Evolutionary conservation across 53 echinoderm and acorn worm species (phyloP).

Genomic region (Arbacia lixula): DNA sequence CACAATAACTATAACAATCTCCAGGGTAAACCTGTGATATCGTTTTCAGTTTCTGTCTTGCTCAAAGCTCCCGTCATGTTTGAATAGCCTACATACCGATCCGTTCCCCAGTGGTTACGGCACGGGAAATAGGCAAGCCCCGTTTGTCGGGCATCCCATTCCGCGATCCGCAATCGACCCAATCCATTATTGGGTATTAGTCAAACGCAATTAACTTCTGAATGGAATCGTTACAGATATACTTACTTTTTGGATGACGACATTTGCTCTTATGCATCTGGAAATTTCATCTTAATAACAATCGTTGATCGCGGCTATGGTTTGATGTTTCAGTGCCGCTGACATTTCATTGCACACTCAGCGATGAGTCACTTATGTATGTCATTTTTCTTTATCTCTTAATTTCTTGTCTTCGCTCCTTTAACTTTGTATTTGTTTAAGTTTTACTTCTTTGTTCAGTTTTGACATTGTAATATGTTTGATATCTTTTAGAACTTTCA

Average conservation of each 20-base stretch:
- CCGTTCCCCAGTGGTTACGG: neutral
- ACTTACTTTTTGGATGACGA: conserved; percentile 4
- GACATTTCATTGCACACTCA: neutral
- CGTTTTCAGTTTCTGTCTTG: conserved; percentile 5
- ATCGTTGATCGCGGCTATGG: too few relatives aligned
- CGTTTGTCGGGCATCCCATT: conserved; percentile 22
- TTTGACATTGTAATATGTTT: neutral
- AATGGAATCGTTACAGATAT: conserved; percentile 16
- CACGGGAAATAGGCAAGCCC: neutral
- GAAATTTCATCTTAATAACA: conserved; percentile 16
- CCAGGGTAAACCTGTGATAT: neutral
- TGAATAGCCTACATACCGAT: conserved; percentile 38
- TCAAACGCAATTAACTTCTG: conserved; percentile 22
- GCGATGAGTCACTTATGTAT: neutral
- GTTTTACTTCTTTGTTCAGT: neutral
- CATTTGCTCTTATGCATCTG: neutral
- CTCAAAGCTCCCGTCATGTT: conserved; percentile 13
- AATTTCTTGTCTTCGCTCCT: neutral
- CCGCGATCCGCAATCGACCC: too few relatives aligned
- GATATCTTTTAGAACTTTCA: too few relatives aligned
- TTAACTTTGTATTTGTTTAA: neutral
- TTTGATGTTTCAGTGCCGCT: conserved; percentile 8
- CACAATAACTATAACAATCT: conserved; percentile 2
- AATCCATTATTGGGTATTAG: conserved; percentile 27
- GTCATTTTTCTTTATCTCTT: neutral